A percentile compares a stretch with the other conserved stretches of the same genome.
Conservation (phyloP, 2,888 invertebrate genomes). For the Philaethria dido region DNA sequence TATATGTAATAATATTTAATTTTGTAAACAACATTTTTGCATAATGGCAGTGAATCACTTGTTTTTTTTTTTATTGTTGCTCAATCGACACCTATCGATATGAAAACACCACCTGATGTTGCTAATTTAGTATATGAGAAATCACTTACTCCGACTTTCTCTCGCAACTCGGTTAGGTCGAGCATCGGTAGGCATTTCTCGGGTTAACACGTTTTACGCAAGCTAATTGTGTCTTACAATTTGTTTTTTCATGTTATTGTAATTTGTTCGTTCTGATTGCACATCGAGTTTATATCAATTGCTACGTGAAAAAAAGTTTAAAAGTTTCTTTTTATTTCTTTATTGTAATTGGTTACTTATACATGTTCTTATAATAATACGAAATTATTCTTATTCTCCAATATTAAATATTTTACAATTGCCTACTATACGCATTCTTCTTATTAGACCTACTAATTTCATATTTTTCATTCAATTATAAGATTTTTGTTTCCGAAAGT, state of each 20-base stretch:
- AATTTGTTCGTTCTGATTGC: constrained; percentile 19
- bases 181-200: constrained; percentile 34
- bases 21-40: not conserved
- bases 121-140: constrained; percentile 39
- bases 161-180: constrained; percentile 26
- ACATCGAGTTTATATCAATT: constrained; percentile 7
- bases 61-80: not conserved
- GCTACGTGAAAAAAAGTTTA: not conserved
- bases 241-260: constrained; percentile 16
- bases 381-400: not conserved
- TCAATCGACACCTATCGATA: constrained; percentile 26
- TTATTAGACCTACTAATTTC: too few relatives aligned
- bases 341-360: not conserved
- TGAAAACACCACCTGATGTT: constrained; percentile 26
- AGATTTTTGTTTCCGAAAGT: too few relatives aligned
- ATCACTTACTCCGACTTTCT: constrained; percentile 39
- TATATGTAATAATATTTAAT: not conserved
- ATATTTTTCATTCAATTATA: too few relatives aligned
- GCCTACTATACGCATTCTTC: too few relatives aligned
- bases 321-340: not conserved
- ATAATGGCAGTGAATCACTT: not conserved
- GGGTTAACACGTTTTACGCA: constrained; percentile 25
- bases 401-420: too few relatives aligned
- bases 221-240: constrained; percentile 16
- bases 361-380: not conserved